Percentiles rank a stretch among this genome's conserved stretches.
Conservation (phyloP, 1,140 invertebrate genomes). For the Xylocopa sonorina region DNA sequence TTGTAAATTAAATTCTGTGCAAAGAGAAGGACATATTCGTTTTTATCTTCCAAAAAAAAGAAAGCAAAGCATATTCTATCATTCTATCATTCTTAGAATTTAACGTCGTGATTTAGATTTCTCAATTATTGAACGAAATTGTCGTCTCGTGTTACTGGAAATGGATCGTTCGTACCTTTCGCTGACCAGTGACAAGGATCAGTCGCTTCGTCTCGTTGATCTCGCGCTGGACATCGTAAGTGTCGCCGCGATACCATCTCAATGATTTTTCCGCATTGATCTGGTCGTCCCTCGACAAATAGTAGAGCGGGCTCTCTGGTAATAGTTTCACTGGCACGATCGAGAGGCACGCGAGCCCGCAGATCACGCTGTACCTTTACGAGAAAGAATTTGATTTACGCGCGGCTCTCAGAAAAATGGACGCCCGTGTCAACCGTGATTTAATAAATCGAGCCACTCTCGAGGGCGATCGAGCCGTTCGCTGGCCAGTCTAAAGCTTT, state of each 20-base stretch:
- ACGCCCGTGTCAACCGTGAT: background rate
- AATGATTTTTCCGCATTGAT: constrained; percentile 84
- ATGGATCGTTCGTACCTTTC: constrained; percentile 37
- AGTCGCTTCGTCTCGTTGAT: constrained; percentile 78
- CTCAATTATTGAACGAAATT: background rate
- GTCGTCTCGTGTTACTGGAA: background rate
- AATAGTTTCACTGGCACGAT: constrained; percentile 82
- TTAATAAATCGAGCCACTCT: background rate
- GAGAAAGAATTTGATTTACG: constrained; percentile 30
- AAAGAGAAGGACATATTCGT: too few relatives aligned
- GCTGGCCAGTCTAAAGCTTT: background rate
- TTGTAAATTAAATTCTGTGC: too few relatives aligned
- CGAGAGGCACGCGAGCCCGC: constrained; percentile 81
- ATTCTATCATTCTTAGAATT: too few relatives aligned
- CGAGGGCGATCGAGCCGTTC: too few relatives aligned
- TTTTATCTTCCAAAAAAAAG: too few relatives aligned
- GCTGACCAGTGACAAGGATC: background rate
- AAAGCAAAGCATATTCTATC: too few relatives aligned
- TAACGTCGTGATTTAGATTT: too few relatives aligned
- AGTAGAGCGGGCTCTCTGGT: constrained; percentile 86
- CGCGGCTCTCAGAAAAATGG: background rate
- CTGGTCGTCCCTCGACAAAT: constrained; percentile 64
- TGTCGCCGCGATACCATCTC: constrained; percentile 84
- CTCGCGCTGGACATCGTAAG: constrained; percentile 81
- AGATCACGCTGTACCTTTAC: constrained; percentile 81